Conservation (phyloP, 2,797 vertebrate genomes). For the Acestrorhynchus altus region DNA sequence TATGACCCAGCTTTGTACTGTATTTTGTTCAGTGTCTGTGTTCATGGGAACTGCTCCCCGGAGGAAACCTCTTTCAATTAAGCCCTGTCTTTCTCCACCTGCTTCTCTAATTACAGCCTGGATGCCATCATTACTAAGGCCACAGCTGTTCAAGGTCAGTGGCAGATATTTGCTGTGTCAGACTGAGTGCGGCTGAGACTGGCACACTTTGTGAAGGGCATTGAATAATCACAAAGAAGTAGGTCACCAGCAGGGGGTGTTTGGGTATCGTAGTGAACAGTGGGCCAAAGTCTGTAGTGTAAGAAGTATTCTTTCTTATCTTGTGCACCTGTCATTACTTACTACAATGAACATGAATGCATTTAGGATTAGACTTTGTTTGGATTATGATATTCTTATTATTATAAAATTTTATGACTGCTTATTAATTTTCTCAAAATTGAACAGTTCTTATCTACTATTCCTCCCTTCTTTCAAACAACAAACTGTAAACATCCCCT, state of each 20-base stretch:
- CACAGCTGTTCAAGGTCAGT: conserved; percentile 18
- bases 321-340: not conserved
- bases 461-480: not conserved
- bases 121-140: conserved; percentile 9
- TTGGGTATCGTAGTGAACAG: conserved; percentile 3
- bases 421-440: not conserved
- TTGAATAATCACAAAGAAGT: conserved; percentile 29
- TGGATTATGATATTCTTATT: not conserved
- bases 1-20: not conserved
- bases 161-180: conserved; percentile 11
- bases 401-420: not conserved
- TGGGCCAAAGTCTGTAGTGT: not conserved
- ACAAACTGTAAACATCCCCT: not conserved
- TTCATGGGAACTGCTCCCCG: not conserved
- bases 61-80: conserved; percentile 23
- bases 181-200: not conserved
- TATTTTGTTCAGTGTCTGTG: not conserved
- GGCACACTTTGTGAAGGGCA: not conserved
- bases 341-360: not conserved
- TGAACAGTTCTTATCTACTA: not conserved
- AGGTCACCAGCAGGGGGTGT: conserved; percentile 36
- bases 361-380: not conserved
- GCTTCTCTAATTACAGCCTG: not conserved
- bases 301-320: not conserved
- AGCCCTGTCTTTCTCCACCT: conserved; percentile 10